Percentiles rank a stretch among this genome's conserved stretches.
phyloP scores from a whole-genome alignment of 2,113 vertebrate species.

The Brachionichthys hirsutus region DNA sequence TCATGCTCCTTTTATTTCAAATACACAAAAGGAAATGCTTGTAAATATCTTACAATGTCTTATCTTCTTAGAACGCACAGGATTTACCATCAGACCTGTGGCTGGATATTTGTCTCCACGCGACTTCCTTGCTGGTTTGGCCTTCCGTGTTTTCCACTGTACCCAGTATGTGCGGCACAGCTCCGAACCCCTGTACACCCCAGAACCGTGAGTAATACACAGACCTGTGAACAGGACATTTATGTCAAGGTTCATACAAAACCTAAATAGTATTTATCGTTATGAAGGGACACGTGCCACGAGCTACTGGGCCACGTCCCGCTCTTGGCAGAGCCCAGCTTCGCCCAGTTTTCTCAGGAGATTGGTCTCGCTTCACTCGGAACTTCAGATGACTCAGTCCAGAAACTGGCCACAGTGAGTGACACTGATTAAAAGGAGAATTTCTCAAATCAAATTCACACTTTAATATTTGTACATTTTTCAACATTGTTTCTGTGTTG shows the following conservation, averaged over 20 bases:
- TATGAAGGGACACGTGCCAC: constrained; percentile 91
- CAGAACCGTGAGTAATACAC: constrained; percentile 90
- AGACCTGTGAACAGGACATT: neutral
- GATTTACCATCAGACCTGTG: constrained; percentile 95
- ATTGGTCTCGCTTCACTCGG: constrained; percentile 97
- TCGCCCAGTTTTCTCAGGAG: constrained; percentile 98
- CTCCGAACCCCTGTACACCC: constrained; percentile 96
- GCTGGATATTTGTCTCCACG: constrained; percentile 95
- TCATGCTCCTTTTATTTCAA: neutral
- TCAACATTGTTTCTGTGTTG: constrained; percentile 23
- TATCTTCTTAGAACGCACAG: constrained; percentile 85
- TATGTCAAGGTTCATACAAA: neutral
- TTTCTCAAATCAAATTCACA: neutral
- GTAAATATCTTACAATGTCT: neutral
- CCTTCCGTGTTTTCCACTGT: constrained; percentile 98
- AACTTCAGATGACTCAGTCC: constrained; percentile 92
- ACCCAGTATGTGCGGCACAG: constrained; percentile 98
- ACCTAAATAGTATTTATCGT: neutral
- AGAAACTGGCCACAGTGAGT: constrained; percentile 94
- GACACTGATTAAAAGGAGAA: neutral
- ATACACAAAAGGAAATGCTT: neutral
- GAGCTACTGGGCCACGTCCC: constrained; percentile 96
- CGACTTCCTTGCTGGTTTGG: constrained; percentile 95
- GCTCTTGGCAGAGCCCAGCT: constrained; percentile 94
- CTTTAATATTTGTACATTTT: neutral